Evolutionary conservation across 1,140 invertebrate species (phyloP).

Genomic region (Drosophila pachea): DNA sequence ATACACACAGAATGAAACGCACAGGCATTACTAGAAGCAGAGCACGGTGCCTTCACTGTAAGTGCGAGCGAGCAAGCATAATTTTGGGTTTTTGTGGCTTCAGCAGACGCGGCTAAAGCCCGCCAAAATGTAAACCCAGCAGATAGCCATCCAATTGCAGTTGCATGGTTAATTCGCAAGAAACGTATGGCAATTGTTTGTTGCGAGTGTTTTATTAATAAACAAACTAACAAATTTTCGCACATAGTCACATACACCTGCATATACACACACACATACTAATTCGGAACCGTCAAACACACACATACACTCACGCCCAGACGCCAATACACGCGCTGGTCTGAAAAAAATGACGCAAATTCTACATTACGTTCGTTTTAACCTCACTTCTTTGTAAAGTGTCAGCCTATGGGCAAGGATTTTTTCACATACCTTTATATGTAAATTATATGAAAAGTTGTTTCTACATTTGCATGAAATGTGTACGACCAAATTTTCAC

Average conservation of each 20-base stretch:
- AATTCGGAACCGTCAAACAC: background rate
- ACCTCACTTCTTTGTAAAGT: constrained; percentile 48
- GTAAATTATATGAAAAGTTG: constrained; percentile 13
- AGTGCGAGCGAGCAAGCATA: constrained; percentile 21
- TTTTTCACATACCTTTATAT: constrained; percentile 19
- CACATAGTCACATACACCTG: background rate
- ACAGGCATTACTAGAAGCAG: background rate
- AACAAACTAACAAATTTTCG: constrained; percentile 23
- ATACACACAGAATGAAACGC: background rate
- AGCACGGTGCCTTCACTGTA: background rate
- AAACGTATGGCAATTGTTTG: background rate
- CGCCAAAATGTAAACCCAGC: constrained; percentile 43
- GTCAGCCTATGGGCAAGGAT: background rate
- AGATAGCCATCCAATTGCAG: constrained; percentile 14
- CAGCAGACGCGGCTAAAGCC: constrained; percentile 40
- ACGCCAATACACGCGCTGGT: constrained; percentile 53
- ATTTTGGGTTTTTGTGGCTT: background rate
- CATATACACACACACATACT: background rate
- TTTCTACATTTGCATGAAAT: background rate
- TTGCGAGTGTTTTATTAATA: constrained; percentile 23
- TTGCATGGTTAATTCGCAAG: constrained; percentile 6
- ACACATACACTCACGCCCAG: constrained; percentile 6
- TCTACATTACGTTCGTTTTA: constrained; percentile 49
- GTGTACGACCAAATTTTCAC: background rate
- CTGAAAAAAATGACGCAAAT: constrained; percentile 66